A percentile compares a stretch with the other conserved stretches of the same genome.
Evolutionary conservation across 2,113 vertebrate species (phyloP).

Genomic region (Leptodactylus fuscus): DNA sequence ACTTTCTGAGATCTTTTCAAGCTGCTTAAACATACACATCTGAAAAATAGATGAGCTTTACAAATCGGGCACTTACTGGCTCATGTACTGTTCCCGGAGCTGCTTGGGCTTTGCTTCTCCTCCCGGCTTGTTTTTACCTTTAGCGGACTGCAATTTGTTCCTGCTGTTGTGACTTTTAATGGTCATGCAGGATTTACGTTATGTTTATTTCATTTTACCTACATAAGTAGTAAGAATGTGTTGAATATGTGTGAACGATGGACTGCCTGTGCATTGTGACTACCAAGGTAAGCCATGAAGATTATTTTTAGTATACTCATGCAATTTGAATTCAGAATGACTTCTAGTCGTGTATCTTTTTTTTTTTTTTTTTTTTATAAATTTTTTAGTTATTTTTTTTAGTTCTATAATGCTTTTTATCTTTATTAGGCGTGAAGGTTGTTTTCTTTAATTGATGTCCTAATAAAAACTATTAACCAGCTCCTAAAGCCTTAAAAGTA

Average conservation of each 20-base stretch:
- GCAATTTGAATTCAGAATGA: too few relatives aligned
- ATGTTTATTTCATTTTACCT: not conserved
- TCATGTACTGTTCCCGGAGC: conserved; percentile 63
- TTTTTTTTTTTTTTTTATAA: not conserved
- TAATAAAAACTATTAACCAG: too few relatives aligned
- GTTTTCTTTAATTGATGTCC: too few relatives aligned
- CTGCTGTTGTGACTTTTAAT: conserved; percentile 35
- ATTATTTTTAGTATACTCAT: too few relatives aligned
- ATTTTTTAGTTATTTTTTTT: too few relatives aligned
- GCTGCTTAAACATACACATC: conserved; percentile 68
- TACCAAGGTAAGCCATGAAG: conserved; percentile 84
- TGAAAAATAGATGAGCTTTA: conserved; percentile 58
- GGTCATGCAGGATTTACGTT: conserved; percentile 2
- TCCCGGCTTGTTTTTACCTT: too few relatives aligned
- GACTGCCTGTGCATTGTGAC: conserved; percentile 94
- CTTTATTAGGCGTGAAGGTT: too few relatives aligned
- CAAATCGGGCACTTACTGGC: conserved; percentile 64
- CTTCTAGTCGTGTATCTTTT: not conserved
- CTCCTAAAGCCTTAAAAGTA: too few relatives aligned
- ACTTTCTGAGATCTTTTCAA: conserved; percentile 69
- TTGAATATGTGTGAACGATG: conserved; percentile 76
- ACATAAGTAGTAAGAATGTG: conserved; percentile 49
- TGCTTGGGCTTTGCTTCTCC: conserved; percentile 67
- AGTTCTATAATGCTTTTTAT: too few relatives aligned
- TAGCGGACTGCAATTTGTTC: conserved; percentile 65